Evolutionary conservation across 2,888 invertebrate genomes (phyloP), one percentile per base, ranked within the genome.

Genomic region (Oligia strigilis): DNA sequence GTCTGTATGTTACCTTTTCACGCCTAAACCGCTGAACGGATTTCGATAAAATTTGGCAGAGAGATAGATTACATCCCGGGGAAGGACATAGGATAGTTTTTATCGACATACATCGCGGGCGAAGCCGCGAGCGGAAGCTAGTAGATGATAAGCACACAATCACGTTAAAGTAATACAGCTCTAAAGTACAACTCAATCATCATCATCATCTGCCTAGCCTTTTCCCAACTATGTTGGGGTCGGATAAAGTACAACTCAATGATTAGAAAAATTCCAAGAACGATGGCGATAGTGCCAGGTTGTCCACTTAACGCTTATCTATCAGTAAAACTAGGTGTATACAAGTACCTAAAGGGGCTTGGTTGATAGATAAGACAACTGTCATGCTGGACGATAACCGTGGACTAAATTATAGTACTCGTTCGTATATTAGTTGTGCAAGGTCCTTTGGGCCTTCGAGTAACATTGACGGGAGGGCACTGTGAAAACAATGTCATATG

Each of bases 331-430:
- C 67, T 36, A 76, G 62, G 55, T 81, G 71, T 49, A 70, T 40
- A 13, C 60, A 75, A 80, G 72, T 72, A 29, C 14, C 9, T 69
- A 64, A 40, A 82, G 80, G 79, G 83, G 83, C 80, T 85, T 70
- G 85, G 77, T 75, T 46, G 75, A 64, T 71, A 67, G 76, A 64
- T 73, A 75, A 75, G 49, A 43, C 60, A 72, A 29, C n/a, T n/a
- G 58, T 58, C 23, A 65, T n/a, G 58, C 29, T 58, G 36, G 13
- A 43, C n/a, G 80, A 85, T 77, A 82, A 66, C 69, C 0, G n/a
- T 14, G 49, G 36, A 69, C 23, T 78, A 74, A 71, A 19, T 29
- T 60, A 19, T 52, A 46, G 29, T 64, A 58, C 5, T 29, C 52
- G 36, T 60, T n/a, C 19, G 8, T 40, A 36, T 36, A 66, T 11